phyloP scores from a whole-genome alignment of 2,113 vertebrate species.

The Hippopotamus amphibius region DNA sequence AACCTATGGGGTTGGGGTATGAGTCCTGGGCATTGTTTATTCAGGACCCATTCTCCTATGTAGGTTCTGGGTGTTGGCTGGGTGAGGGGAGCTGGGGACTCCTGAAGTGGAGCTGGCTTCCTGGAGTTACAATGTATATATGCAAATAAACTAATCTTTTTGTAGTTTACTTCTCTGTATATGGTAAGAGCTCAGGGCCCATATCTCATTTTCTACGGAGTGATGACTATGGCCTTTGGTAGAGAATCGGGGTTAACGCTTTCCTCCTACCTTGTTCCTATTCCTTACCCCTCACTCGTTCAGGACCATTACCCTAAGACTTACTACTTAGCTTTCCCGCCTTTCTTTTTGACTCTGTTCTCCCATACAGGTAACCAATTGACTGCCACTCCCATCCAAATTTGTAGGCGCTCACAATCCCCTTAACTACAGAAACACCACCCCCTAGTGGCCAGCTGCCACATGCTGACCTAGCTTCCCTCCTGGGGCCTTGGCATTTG shows the following conservation, averaged over 20 bases:
- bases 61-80: slow-evolving; percentile 50
- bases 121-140: slow-evolving; percentile 58
- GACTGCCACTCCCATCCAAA: slow-evolving; percentile 60
- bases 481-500: slow-evolving; percentile 23
- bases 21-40: slow-evolving; percentile 55
- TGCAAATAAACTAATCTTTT: slow-evolving; percentile 78
- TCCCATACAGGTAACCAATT: neutral
- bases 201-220: neutral
- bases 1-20: neutral
- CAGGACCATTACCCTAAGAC: slow-evolving; percentile 18
- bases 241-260: neutral
- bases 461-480: slow-evolving; percentile 34
- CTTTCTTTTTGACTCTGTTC: neutral
- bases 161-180: slow-evolving; percentile 51
- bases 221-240: neutral
- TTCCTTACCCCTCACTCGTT: slow-evolving; percentile 45
- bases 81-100: slow-evolving; percentile 25
- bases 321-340: slow-evolving; percentile 14
- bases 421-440: slow-evolving; percentile 68
- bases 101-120: slow-evolving; percentile 49
- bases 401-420: neutral
- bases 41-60: slow-evolving; percentile 51
- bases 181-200: neutral
- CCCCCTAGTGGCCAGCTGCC: slow-evolving; percentile 78
- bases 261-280: neutral